These are phyloP conservation scores for Sphecodes monilicornis DNA, from an alignment of 2,888 invertebrate genomes.

Conservation along the genomic window DNA sequence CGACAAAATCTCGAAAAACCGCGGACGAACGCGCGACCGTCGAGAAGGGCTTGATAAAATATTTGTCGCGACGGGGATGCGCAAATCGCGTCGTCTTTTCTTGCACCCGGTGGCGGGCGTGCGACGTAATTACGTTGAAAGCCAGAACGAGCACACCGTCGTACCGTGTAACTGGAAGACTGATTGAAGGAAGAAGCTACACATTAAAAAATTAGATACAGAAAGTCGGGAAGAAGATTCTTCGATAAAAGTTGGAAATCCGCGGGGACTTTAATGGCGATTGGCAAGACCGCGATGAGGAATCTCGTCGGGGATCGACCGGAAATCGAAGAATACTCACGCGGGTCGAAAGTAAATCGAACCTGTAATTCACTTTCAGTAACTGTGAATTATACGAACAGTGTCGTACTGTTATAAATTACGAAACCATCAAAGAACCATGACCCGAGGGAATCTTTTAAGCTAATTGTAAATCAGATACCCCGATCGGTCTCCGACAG, in stretches of 20 bases:
- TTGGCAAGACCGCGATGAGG: background rate
- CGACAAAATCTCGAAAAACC: background rate
- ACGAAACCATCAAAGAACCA: background rate
- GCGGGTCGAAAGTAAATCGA: background rate
- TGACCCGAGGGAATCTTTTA: background rate
- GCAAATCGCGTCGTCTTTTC: conserved; percentile 1
- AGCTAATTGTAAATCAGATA: background rate
- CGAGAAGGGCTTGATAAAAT: background rate
- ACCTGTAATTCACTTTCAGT: background rate
- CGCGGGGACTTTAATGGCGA: conserved; percentile 14
- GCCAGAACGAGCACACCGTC: background rate
- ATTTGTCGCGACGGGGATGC: conserved; percentile 3
- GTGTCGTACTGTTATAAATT: background rate
- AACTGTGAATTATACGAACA: background rate
- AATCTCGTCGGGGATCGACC: background rate
- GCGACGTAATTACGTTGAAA: conserved; percentile 9
- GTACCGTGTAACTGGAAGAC: conserved; percentile 13
- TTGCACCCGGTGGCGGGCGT: background rate
- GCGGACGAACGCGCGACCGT: background rate
- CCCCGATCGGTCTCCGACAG: background rate
- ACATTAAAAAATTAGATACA: conserved; percentile 19
- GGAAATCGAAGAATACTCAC: background rate
- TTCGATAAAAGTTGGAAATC: conserved; percentile 13
- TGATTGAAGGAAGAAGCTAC: conserved; percentile 6
- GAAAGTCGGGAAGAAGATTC: background rate